A percentile compares a stretch with the other conserved stretches of the same genome.
phyloP scores from a whole-genome alignment of 1,140 invertebrate genomes.

The Tachypleus tridentatus region DNA sequence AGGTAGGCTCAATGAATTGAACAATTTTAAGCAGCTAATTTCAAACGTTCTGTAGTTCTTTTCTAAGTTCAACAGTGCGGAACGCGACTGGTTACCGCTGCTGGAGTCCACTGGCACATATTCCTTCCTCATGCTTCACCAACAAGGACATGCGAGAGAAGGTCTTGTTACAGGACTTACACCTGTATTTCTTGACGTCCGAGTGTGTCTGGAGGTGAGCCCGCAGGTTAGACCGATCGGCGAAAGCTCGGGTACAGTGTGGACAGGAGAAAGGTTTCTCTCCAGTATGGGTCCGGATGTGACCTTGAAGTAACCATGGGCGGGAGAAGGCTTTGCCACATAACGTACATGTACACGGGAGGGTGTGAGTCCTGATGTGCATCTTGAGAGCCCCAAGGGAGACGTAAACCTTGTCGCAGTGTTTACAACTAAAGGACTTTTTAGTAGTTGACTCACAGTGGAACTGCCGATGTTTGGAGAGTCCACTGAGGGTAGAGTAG shows the following conservation, averaged over 20 bases:
- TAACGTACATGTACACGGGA: constrained; percentile 92
- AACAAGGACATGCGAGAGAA: constrained; percentile 95
- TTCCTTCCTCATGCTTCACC: constrained; percentile 82
- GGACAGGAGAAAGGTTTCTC: constrained; percentile 95
- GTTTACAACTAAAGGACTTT: constrained; percentile 91
- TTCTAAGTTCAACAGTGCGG: no score
- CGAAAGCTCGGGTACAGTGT: constrained; percentile 89
- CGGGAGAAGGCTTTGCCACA: constrained; percentile 96
- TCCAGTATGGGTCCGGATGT: constrained; percentile 86
- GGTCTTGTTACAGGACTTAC: constrained; percentile 80
- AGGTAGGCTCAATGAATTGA: no score
- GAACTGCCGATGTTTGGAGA: constrained; percentile 92
- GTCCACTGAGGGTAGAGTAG: constrained; percentile 91
- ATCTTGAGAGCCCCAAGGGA: constrained; percentile 93
- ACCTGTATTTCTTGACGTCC: constrained; percentile 95
- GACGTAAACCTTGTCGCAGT: constrained; percentile 90
- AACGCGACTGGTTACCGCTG: no score
- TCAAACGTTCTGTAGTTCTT: no score
- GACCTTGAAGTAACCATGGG: constrained; percentile 87
- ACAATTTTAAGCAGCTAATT: no score
- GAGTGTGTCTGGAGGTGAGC: constrained; percentile 96
- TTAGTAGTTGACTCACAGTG: constrained; percentile 72
- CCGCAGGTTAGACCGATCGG: constrained; percentile 87
- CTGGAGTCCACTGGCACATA: constrained; percentile 40
- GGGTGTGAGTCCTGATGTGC: constrained; percentile 95